These are phyloP conservation scores for Motacilla alba DNA, from an alignment of 2,113 vertebrate genomes.

Conservation along the genomic window DNA sequence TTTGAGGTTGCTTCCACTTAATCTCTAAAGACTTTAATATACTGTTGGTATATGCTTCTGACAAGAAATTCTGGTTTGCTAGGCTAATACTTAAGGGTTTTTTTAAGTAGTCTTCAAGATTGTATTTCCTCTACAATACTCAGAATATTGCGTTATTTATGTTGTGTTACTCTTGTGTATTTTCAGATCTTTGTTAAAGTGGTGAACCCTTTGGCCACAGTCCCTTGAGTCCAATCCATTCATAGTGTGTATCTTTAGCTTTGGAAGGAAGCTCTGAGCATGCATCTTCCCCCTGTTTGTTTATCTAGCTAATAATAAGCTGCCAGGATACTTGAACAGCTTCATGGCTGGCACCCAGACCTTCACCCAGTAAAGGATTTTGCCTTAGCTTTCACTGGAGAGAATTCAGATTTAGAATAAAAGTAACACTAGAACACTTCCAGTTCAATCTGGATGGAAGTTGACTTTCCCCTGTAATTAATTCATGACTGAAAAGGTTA, in stretches of 20 bases:
- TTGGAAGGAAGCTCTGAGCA: conserved; percentile 28
- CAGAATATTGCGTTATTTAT: neutral
- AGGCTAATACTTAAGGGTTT: neutral
- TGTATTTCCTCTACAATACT: neutral
- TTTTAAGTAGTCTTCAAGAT: neutral
- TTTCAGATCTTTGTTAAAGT: neutral
- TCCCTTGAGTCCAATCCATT: neutral
- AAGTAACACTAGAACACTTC: neutral
- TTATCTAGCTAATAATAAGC: conserved; percentile 58
- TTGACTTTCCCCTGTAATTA: neutral
- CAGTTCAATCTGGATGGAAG: neutral
- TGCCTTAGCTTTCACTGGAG: neutral
- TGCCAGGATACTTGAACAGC: conserved; percentile 14
- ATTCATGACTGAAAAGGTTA: neutral
- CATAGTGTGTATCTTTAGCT: conserved; percentile 34
- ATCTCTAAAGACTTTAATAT: neutral
- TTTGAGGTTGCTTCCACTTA: neutral
- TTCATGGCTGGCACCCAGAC: conserved; percentile 19
- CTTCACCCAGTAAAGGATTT: neutral
- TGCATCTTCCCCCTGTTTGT: conserved; percentile 33
- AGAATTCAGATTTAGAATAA: conserved; percentile 5
- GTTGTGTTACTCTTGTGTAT: neutral
- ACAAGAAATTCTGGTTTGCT: neutral
- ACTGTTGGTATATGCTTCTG: neutral
- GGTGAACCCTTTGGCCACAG: neutral